Percentiles rank a stretch among this genome's conserved stretches.
These are phyloP conservation scores for Protobothrops mucrosquamatus DNA, from an alignment of 2,113 vertebrate genomes.

Conservation along the genomic window DNA sequence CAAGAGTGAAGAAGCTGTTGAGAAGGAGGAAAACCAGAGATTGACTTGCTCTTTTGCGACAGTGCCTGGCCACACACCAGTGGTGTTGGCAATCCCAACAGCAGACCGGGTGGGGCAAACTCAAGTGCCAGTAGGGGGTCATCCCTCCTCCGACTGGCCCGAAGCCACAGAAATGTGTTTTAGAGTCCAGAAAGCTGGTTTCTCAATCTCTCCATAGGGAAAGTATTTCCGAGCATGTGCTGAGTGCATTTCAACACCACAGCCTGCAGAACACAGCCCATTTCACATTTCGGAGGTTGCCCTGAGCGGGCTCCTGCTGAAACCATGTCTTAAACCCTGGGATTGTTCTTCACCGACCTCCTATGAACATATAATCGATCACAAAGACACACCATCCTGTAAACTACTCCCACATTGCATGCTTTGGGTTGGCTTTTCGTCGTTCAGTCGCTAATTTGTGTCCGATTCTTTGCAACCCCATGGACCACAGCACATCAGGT, in stretches of 20 bases:
- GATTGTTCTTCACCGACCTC: neutral
- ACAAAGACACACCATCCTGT: neutral
- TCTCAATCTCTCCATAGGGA: too few relatives aligned
- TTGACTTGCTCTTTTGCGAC: neutral
- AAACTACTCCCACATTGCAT: neutral
- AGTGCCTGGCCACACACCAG: neutral
- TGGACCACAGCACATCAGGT: neutral
- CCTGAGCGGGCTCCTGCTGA: neutral
- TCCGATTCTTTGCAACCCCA: neutral
- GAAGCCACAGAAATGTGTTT: neutral
- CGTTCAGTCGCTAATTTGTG: neutral
- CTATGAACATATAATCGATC: neutral
- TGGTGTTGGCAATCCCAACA: neutral
- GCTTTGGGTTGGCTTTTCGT: neutral
- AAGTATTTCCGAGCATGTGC: neutral
- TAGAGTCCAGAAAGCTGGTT: neutral
- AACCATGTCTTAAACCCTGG: too few relatives aligned
- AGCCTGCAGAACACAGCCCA: neutral
- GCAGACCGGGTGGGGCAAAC: constrained; percentile 40
- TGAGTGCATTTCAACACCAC: neutral
- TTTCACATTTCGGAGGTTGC: neutral
- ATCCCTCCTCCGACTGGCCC: neutral
- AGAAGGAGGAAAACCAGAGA: constrained; percentile 20
- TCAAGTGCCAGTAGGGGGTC: neutral
- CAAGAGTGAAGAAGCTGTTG: constrained; percentile 31